phyloP scores from a whole-genome alignment of 1,140 invertebrate species.

The Tetramorium simillimum region DNA sequence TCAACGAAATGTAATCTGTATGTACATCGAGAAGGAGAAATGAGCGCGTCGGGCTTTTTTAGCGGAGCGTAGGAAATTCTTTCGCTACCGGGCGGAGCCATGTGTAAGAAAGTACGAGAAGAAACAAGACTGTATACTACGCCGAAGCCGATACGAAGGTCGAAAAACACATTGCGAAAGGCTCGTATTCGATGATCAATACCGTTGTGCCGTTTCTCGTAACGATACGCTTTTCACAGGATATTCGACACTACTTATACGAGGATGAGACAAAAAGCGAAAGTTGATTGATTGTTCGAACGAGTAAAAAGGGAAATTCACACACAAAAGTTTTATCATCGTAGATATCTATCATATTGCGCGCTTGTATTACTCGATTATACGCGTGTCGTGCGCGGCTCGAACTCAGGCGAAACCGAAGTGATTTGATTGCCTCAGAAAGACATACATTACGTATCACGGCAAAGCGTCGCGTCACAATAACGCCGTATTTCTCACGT shows the following conservation, averaged over 20 bases:
- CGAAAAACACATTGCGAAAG: constrained; percentile 72
- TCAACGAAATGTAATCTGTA: background rate
- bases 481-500: background rate
- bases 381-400: background rate
- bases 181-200: constrained; percentile 4
- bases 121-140: background rate
- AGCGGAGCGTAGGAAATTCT: constrained; percentile 89
- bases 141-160: constrained; percentile 53
- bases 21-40: background rate
- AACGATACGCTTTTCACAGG: constrained; percentile 21
- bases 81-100: constrained; percentile 87
- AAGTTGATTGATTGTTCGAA: background rate
- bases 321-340: background rate
- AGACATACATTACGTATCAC: background rate
- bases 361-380: background rate
- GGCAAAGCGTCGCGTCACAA: background rate
- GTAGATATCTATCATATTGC: background rate
- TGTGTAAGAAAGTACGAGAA: constrained; percentile 45
- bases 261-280: background rate
- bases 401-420: background rate
- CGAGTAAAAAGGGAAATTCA: background rate
- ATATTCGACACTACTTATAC: background rate
- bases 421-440: background rate
- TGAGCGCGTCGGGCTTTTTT: background rate
- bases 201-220: background rate